Conservation (phyloP, 2,797 vertebrate genomes). For the Melanotaenia boesemani region DNA sequence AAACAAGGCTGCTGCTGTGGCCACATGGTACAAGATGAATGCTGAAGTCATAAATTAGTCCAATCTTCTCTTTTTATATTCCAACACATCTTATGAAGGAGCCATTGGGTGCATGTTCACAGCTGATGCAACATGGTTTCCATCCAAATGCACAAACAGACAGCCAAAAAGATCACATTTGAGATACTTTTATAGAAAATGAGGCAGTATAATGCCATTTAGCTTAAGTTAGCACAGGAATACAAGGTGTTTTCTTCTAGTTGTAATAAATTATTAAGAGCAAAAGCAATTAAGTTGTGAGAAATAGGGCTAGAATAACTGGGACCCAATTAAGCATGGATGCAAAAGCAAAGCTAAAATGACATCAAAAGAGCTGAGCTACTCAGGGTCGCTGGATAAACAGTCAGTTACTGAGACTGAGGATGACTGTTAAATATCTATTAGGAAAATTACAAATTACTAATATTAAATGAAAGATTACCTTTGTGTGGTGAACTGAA, state of each 20-base stretch:
- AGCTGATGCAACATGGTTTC: neutral
- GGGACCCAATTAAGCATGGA: slow-evolving; percentile 25
- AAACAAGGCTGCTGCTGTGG: slow-evolving; percentile 52
- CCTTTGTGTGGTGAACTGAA: slow-evolving; percentile 4
- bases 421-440: slow-evolving; percentile 12
- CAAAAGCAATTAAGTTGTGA: slow-evolving; percentile 36
- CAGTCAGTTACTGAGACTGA: slow-evolving; percentile 14
- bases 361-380: slow-evolving; percentile 43
- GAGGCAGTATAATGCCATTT: neutral
- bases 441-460: neutral
- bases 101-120: neutral
- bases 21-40: slow-evolving; percentile 46
- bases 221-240: slow-evolving; percentile 19
- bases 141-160: neutral
- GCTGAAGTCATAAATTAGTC: slow-evolving; percentile 64
- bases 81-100: slow-evolving; percentile 25
- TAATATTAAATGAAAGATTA: slow-evolving; percentile 20
- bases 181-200: neutral
- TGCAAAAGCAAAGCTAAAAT: slow-evolving; percentile 49
- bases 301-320: slow-evolving; percentile 28
- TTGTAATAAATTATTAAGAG: slow-evolving; percentile 57
- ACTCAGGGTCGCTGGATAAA: slow-evolving; percentile 39
- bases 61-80: slow-evolving; percentile 53
- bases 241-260: slow-evolving; percentile 49
- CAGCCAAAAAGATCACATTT: neutral